Conservation (phyloP, 2,797 vertebrate genomes). For the Chanos chanos region DNA sequence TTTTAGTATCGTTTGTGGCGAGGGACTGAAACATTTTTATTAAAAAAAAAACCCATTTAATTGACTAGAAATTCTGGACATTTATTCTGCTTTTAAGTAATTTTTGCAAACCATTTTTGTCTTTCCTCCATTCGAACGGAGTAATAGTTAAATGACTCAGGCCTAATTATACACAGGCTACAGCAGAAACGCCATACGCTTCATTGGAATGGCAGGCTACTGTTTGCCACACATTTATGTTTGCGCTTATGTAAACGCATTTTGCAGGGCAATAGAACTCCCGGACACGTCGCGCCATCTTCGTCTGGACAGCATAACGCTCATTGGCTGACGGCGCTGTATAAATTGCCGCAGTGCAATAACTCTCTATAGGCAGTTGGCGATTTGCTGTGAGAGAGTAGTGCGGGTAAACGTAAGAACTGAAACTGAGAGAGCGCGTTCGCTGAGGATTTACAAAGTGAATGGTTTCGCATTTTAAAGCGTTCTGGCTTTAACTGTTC, state of each 20-base stretch:
- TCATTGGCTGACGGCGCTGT: conserved; percentile 66
- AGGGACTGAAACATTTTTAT: too few species aligned
- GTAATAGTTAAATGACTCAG: too few species aligned
- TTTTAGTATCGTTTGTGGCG: too few species aligned
- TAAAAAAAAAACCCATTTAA: too few species aligned
- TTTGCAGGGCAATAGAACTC: neutral
- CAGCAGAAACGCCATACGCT: too few species aligned
- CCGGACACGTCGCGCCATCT: conserved; percentile 7
- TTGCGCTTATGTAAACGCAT: neutral
- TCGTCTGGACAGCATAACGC: conserved; percentile 26
- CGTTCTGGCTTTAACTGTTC: neutral
- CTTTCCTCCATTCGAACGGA: too few species aligned
- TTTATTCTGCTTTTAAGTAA: too few species aligned
- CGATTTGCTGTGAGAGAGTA: neutral
- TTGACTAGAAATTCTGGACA: too few species aligned
- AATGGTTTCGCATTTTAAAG: conserved; percentile 5
- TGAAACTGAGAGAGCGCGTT: conserved; percentile 18
- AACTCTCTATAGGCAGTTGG: conserved; percentile 32
- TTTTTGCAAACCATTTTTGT: too few species aligned
- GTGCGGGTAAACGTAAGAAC: neutral
- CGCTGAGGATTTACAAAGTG: neutral
- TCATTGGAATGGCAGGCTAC: neutral
- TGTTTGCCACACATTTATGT: neutral
- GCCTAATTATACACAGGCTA: too few species aligned
- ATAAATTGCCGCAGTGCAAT: conserved; percentile 69